These are phyloP conservation scores for Polydrusus tereticollis DNA, from an alignment of 2,888 invertebrate genomes.

Conservation along the genomic window DNA sequence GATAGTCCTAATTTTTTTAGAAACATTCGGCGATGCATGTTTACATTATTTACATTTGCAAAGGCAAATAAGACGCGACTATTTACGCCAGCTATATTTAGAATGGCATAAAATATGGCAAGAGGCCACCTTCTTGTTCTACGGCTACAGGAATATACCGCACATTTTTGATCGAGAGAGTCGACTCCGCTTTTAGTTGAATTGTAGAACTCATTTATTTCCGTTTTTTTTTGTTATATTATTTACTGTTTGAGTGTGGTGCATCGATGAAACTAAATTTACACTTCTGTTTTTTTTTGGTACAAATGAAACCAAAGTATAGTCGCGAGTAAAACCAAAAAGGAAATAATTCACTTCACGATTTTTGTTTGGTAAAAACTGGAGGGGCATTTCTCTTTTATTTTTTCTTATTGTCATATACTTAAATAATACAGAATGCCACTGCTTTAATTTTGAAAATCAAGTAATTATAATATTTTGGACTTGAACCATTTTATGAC, in stretches of 20 bases:
- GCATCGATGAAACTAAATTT: conserved; percentile 53
- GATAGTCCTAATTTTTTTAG: too few species aligned
- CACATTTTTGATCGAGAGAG: conserved; percentile 53
- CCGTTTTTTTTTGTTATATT: conserved; percentile 47
- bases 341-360: conserved; percentile 4
- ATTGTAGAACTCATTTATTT: conserved; percentile 55
- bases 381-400: conserved; percentile 54
- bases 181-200: conserved; percentile 54
- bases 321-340: conserved; percentile 23
- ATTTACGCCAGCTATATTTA: conserved; percentile 20
- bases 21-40: conserved; percentile 1
- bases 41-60: conserved; percentile 14
- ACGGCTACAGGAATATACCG: conserved; percentile 51
- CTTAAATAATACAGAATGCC: background rate
- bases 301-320: conserved; percentile 50
- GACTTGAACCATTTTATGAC: background rate
- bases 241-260: conserved; percentile 47
- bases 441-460: too few species aligned
- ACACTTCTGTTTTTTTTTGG: conserved; percentile 52
- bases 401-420: conserved; percentile 54
- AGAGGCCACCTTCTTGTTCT: conserved; percentile 54
- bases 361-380: conserved; percentile 53
- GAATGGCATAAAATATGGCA: conserved; percentile 41
- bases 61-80: conserved; percentile 2
- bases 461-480: background rate